Evolutionary conservation across 2,888 invertebrate species (phyloP), one percentile per base, ranked within the genome.

Genomic region (Coenonympha glycerion): DNA sequence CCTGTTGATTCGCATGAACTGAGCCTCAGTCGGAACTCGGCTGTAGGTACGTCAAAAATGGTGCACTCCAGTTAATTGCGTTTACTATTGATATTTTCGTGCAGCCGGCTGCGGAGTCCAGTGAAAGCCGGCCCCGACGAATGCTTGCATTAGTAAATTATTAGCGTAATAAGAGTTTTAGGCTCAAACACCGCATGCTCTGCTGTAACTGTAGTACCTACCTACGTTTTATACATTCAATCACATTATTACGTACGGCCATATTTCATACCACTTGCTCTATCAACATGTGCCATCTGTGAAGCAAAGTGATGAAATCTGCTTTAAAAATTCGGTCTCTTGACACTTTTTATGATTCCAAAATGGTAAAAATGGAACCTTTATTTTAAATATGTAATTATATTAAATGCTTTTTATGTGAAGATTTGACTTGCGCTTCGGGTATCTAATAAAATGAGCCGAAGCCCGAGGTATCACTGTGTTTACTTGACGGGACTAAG

Each of bases 361-460:
- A n/a, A n/a, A n/a, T n/a, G n/a, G n/a, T n/a, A n/a, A n/a, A n/a
- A n/a, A n/a, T n/a, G n/a, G n/a, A n/a, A n/a, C n/a, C n/a, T n/a
- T n/a, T n/a, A n/a, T n/a, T n/a, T n/a, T n/a, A n/a, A n/a, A n/a
- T n/a, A n/a, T n/a, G n/a, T n/a, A n/a, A n/a, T n/a, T n/a, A n/a
- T n/a, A n/a, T n/a, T n/a, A n/a, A n/a, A n/a, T n/a, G n/a, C n/a
- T 24, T 24, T 24, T 24, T 24, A 24, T 6, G 24, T 8, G 24
- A 6, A 6, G 6, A 24, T 24, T 6, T 24, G 24, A 24, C 24
- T 9, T 24, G 6, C 22, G 24, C 24, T 24, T 24, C 24, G 2
- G 24, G 8, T 5, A 24, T 76, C 77, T 82, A 82, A 84, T 84
- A 84, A 84, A 84, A 83, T 74, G 80, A 76, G 79, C 79, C 76